Evolutionary conservation across 1,140 invertebrate species (phyloP), one percentile per base, ranked within the genome.

Genomic region (Drosophila sproati): DNA sequence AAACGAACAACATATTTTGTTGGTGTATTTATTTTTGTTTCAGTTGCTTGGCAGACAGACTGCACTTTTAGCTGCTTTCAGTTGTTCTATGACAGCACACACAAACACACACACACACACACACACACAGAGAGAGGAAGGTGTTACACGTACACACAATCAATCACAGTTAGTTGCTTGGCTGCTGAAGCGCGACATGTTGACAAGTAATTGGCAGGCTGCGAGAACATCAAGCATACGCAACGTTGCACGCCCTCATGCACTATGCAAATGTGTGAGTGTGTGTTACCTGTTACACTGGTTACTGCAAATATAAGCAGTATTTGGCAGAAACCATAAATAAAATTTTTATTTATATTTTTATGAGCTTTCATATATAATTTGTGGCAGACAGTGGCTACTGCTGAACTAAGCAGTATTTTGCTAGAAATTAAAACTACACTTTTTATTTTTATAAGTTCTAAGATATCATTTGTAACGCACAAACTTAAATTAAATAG

Each of bases 211-310:
- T 72, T 76, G 73, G 69, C 73, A 76, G 73, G 39, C 50, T 50
- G 61, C 39, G 39, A 52, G 48, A 20, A 20, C 68, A 75, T 57
- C 60, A 48, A 57, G 47, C 73, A 69, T 48, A 72, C 48, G 67
- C 35, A 45, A 67, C 61, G 55, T 62, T 47, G 64, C 47, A 72
- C 50, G 60, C 63, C 64, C 75, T 66, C 55, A 82, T 82, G 69
- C 81, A 85, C 68, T 71, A 71, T 86, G 82, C 79, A 87, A 72
- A 79, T 79, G 75, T 76, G 71, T 73, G 50, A 48, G 54, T 41
- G 35, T 7, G 5, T 5, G 6, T 37, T 20, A 20, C 20, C 20
- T 20, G 20, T 20, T 20, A 20, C 20, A 20, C 20, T 20, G 20
- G 20, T 20, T 20, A 20, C 20, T 1, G 20, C 20, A 20, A 20